Percentiles rank a stretch among this genome's conserved stretches.
Conservation (phyloP, 2,888 invertebrate genomes). For the Dusona sp. region DNA sequence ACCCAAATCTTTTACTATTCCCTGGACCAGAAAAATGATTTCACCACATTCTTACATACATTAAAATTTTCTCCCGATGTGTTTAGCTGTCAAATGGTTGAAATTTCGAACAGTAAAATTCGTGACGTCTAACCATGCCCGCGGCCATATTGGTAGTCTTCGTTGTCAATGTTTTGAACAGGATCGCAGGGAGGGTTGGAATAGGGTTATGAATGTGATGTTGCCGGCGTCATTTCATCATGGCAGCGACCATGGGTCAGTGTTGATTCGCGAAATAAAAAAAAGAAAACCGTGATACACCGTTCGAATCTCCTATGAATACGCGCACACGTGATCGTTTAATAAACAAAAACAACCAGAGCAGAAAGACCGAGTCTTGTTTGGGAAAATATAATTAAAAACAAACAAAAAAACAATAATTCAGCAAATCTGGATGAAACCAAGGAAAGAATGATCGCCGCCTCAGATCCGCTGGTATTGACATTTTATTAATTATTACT, state of each 20-base stretch:
- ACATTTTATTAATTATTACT: neutral
- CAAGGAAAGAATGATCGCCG: conserved; percentile 94
- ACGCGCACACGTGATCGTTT: neutral
- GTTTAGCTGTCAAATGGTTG: neutral
- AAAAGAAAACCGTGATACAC: conserved; percentile 24
- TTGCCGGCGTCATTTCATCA: conserved; percentile 65
- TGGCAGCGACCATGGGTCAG: conserved; percentile 60
- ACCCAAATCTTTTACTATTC: neutral
- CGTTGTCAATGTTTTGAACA: neutral
- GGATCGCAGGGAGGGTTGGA: neutral
- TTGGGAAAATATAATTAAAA: conserved; percentile 24
- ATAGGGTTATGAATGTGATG: neutral
- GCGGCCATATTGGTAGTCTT: neutral
- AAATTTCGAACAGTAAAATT: neutral
- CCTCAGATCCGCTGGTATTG: conserved; percentile 94
- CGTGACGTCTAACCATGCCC: neutral
- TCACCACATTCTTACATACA: too few species aligned
- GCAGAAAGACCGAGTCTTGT: neutral
- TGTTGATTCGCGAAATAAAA: conserved; percentile 23
- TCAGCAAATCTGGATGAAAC: conserved; percentile 95
- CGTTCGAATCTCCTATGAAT: conserved; percentile 1
- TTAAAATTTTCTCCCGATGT: neutral
- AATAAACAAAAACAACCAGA: conserved; percentile 14
- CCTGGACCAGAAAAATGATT: too few species aligned
- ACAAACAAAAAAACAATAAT: conserved; percentile 72